Evolutionary conservation across 64 coral and sea anemone genomes (phyloP), one percentile per base, ranked within the genome.

Genomic region (Pocillopora damicornis): DNA sequence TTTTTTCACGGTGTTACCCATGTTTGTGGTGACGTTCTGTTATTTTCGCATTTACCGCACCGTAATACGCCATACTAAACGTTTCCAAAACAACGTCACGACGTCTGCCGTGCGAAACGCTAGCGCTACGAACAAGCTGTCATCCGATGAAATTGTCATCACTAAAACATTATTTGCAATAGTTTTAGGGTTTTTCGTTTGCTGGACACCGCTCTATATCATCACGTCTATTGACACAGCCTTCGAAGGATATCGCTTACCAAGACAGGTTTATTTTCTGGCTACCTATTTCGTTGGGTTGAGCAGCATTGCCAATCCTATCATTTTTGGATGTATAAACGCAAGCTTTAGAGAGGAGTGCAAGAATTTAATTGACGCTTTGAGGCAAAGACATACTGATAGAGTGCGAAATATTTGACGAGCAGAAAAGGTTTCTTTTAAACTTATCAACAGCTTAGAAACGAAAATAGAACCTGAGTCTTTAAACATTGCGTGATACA

Each of bases 101-200:
- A 17, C 18, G 7, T 17, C 76, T 17, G 11, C 76, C 20, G 45
- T 22, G 2, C 30, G 30, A 30, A 30, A 30, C 30, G 15, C 78
- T 11, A 58, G 58, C 12, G 42, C 42, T 51, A 51, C 42, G 42
- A 80, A 57, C 30, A 80, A 62, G 20, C 15, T 80, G 2, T 61
- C 78, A 15, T 7, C 30, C 0, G 78, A 80, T 2, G 78, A 80
- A 62, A 80, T 80, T 61, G 58, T 80, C 9, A 80, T 80, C 25
- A 80, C 78, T 1, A 80, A 80, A 80, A 80, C 60, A 61, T 63
- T 80, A 13, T 80, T 80, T 80, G 78, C 78, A 7, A 80, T 80
- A 0, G 62, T 60, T 16, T 62, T 80, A 13, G 78, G 58, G 15
- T 80, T 80, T 62, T 80, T 80, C 23, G 78, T 80, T 14, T 80